phyloP scores from a whole-genome alignment of 2,888 invertebrate genomes.

The Cheilosia soror region DNA sequence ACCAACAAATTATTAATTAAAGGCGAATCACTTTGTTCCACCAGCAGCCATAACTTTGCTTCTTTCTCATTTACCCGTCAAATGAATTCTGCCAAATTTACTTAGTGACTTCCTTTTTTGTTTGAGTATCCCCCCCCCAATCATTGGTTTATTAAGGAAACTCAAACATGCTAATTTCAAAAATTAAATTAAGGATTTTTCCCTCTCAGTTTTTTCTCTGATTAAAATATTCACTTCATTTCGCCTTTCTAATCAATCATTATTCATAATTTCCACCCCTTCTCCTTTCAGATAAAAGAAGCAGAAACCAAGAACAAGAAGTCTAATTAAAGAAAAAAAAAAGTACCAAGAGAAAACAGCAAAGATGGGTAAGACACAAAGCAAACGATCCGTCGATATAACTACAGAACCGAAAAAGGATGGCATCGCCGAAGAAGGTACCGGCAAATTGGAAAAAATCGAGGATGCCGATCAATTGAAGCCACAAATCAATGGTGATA shows the following conservation, averaged over 20 bases:
- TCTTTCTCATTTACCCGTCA: neutral
- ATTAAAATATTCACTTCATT: slow-evolving; percentile 41
- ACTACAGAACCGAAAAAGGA: slow-evolving; percentile 88
- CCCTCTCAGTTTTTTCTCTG: neutral
- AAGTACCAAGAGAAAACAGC: slow-evolving; percentile 46
- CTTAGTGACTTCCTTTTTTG: neutral
- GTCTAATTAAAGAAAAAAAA: slow-evolving; percentile 41
- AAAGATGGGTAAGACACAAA: slow-evolving; percentile 93
- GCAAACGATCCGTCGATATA: slow-evolving; percentile 94
- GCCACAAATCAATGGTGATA: slow-evolving; percentile 90
- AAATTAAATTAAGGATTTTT: slow-evolving; percentile 37
- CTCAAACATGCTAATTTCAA: slow-evolving; percentile 55
- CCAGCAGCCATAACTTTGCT: too few species aligned
- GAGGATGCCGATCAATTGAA: slow-evolving; percentile 90
- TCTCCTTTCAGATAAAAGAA: slow-evolving; percentile 54
- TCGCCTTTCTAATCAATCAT: slow-evolving; percentile 38
- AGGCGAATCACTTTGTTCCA: too few species aligned
- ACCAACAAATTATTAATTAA: too few species aligned
- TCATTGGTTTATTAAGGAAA: slow-evolving; percentile 39
- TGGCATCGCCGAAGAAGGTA: slow-evolving; percentile 86
- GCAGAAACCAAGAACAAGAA: slow-evolving; percentile 35
- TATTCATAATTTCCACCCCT: slow-evolving; percentile 13
- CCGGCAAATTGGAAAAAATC: slow-evolving; percentile 90
- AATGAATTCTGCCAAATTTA: neutral
- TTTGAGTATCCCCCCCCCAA: neutral